Percentiles rank a stretch among this genome's conserved stretches.
phyloP scores from a whole-genome alignment of 2,113 vertebrate species.

The Cinclus cinclus region DNA sequence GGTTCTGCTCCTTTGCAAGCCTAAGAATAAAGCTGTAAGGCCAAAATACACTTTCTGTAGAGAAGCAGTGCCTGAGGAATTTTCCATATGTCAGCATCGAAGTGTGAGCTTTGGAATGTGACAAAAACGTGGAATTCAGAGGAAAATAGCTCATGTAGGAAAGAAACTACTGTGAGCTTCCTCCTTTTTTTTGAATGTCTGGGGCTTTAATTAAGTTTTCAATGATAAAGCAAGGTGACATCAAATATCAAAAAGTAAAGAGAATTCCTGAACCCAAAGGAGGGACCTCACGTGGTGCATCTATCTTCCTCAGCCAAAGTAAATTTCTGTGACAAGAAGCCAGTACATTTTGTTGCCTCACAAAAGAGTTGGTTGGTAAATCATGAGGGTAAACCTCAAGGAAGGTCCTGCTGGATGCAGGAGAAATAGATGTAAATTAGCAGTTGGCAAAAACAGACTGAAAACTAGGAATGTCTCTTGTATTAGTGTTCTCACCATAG shows the following conservation, averaged over 20 bases:
- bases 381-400: neutral
- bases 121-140: neutral
- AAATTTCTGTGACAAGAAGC: neutral
- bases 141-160: neutral
- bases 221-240: neutral
- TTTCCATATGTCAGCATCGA: neutral
- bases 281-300: neutral
- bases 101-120: slow-evolving; percentile 19
- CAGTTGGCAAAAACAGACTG: neutral
- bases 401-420: neutral
- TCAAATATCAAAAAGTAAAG: neutral
- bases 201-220: neutral
- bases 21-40: neutral
- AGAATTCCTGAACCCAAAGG: neutral
- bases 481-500: neutral
- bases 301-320: neutral
- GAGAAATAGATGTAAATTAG: neutral
- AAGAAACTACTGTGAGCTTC: neutral
- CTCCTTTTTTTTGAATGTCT: neutral
- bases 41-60: neutral
- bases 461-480: neutral
- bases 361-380: neutral
- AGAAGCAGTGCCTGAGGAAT: neutral
- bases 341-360: neutral
- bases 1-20: neutral